Base-by-base conservation (phyloP, 2,888 invertebrate genomes). In the Aleiodes alternator region DNA sequence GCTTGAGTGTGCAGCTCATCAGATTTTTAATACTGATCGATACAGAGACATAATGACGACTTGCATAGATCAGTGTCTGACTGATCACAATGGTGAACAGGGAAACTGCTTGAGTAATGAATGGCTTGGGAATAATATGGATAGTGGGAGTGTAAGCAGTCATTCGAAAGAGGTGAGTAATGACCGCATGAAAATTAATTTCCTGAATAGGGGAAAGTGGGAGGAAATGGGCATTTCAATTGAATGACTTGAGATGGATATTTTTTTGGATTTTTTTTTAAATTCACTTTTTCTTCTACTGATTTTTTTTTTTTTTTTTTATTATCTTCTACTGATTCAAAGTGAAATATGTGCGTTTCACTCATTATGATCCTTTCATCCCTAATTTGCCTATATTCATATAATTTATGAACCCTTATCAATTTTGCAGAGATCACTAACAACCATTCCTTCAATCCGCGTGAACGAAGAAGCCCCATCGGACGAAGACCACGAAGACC, bases 31-130 rank as follows among this genome's bases (percentile, higher is more conserved):
- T 0, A 83, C 85, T 69, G 78, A 79, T 51, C 80, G 84, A 4
- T 84, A 79, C 73, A 78, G 82, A n/a, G 81, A 84, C 64, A 83
- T 81, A 53, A 73, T 87, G 66, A 83, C 83, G 70, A 79, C 82
- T 5, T 84, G 84, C 16, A 78, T 87, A 23, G 84, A 87, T 66
- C 78, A 82, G 16, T 43, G 43, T 9, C 72, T 87, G 11, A 81
- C 84, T n/a, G 77, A 81, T 38, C 75, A 76, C 31, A 76, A 69
- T 29, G 75, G 79, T 51, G 55, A 51, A 61, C 64, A 64, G 34
- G 43, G 48, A 34, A 55, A 55, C 43, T 64, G 55, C 55, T 34
- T 51, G 16, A 53, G 14, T 16, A 69, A 61, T n/a, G 70, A 53
- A 8, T 75, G 74, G 74, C 69, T 69, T 38, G 38, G 29, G 5